Conservation (phyloP, 2,113 vertebrate species). For the Semicossyphus pulcher region DNA sequence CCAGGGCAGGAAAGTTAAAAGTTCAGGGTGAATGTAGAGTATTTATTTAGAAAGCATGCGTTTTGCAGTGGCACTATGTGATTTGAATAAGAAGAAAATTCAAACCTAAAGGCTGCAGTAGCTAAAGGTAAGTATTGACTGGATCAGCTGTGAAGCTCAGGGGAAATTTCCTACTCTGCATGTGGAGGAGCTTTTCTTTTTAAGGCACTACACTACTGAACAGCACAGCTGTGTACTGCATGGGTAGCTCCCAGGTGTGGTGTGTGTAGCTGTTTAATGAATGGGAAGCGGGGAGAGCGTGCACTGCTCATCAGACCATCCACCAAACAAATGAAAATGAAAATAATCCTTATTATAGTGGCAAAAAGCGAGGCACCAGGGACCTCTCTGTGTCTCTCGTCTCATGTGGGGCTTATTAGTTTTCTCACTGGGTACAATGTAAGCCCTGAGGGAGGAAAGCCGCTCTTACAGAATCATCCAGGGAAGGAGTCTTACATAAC, state of each 20-base stretch:
- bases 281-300: slow-evolving; percentile 30
- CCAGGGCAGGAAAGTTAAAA: too few relatives aligned
- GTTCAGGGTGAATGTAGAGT: too few relatives aligned
- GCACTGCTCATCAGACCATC: slow-evolving; percentile 5
- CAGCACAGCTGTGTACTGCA: slow-evolving; percentile 25
- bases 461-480: slow-evolving; percentile 70
- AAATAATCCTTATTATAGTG: slow-evolving; percentile 44
- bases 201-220: slow-evolving; percentile 20
- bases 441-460: slow-evolving; percentile 66
- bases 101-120: slow-evolving; percentile 1
- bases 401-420: slow-evolving; percentile 52
- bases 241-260: slow-evolving; percentile 32
- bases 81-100: neutral
- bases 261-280: slow-evolving; percentile 51
- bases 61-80: neutral
- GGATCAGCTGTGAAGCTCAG: slow-evolving; percentile 40
- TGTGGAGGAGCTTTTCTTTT: slow-evolving; percentile 1
- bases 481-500: slow-evolving; percentile 77
- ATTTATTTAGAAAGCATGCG: too few relatives aligned
- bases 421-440: slow-evolving; percentile 74
- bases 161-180: slow-evolving; percentile 25
- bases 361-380: slow-evolving; percentile 25
- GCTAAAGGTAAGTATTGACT: slow-evolving; percentile 38
- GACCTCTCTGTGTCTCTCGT: slow-evolving; percentile 31
- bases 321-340: slow-evolving; percentile 43